These are phyloP conservation scores for Coenobita brevimanus DNA, from an alignment of 1,140 invertebrate genomes.

Conservation along the genomic window DNA sequence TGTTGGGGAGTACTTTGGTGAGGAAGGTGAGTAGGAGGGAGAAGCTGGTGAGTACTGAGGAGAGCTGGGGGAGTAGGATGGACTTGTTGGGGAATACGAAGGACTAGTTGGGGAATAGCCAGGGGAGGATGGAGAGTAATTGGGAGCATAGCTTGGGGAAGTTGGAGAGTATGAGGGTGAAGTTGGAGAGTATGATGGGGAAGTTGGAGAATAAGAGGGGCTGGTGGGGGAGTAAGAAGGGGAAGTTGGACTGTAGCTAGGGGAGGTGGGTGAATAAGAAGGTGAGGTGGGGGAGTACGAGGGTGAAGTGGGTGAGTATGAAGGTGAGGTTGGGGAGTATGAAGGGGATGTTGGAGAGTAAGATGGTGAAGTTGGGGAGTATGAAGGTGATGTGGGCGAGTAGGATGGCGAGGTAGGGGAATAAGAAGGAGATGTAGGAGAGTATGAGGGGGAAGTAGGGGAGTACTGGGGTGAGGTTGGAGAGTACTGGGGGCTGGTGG, in stretches of 20 bases:
- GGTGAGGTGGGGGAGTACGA: slow-evolving; percentile 80
- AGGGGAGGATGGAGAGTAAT: slow-evolving; percentile 76
- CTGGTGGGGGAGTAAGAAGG: slow-evolving; percentile 84
- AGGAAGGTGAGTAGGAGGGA: slow-evolving; percentile 73
- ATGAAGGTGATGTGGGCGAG: slow-evolving; percentile 82
- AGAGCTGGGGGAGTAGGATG: slow-evolving; percentile 75
- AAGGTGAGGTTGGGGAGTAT: slow-evolving; percentile 81
- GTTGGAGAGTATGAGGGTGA: slow-evolving; percentile 70
- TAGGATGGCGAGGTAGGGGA: slow-evolving; percentile 85
- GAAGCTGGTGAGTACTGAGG: slow-evolving; percentile 78
- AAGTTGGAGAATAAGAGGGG: slow-evolving; percentile 83
- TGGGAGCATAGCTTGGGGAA: slow-evolving; percentile 78
- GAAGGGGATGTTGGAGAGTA: slow-evolving; percentile 81
- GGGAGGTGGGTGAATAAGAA: slow-evolving; percentile 78
- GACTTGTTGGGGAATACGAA: slow-evolving; percentile 76
- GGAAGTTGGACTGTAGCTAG: slow-evolving; percentile 85
- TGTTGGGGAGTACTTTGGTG: slow-evolving; percentile 73
- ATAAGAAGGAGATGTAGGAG: slow-evolving; percentile 82
- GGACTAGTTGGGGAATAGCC: slow-evolving; percentile 76
- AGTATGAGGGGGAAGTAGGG: slow-evolving; percentile 77
- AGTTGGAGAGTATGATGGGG: slow-evolving; percentile 75
- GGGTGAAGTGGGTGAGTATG: slow-evolving; percentile 85
- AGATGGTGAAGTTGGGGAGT: slow-evolving; percentile 78
- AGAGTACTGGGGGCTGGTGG: slow-evolving; percentile 86
- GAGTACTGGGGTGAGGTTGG: slow-evolving; percentile 87